Base-by-base conservation (phyloP, 2,888 invertebrate genomes). In the Sicus ferrugineus region DNA sequence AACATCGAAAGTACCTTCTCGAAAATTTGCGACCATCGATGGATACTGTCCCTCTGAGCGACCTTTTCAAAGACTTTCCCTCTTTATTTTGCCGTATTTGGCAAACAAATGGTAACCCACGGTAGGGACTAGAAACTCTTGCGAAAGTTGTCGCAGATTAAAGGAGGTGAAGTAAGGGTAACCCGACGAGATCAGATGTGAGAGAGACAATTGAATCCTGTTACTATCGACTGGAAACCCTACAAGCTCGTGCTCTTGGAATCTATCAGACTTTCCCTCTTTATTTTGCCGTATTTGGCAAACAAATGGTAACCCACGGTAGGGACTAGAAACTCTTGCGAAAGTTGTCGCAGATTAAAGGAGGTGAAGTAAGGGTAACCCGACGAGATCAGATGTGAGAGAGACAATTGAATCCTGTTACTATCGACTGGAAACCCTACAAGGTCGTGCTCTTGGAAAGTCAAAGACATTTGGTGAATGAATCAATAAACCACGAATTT, bases 1-100 rank as follows among this genome's bases (percentile, higher is more conserved):
- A 11, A 26, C 42, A 7, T 46, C 59, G 1, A 71, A 71, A n/a
- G 61, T 63, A 11, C 46, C 46, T 6, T n/a, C 46, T 9, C 46
- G 9, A 3, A 19, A n/a, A 11, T 16, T 46, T 14, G n/a, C 46
- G 14, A 14, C 46, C n/a, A 46, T 46, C n/a, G 46, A 16, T n/a
- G 19, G 19, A 46, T 46, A 46, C n/a, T 46, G 46, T 46, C 46
- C 46, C 3, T 46, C 46, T 46, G n/a, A 11, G 6, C 3, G 46
- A 11, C 46, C n/a, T n/a, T n/a, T n/a, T n/a, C 46, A 46, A 46
- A 46, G 19, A 19, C 46, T 46, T 16, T 46, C 9, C n/a, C 46
- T 16, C 46, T 19, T 3, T 46, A 46, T 46, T 46, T 46, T 46
- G 46, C 9, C 3, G 3, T 46, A 16, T 46, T 46, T 46, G 46